A percentile compares a stretch with the other conserved stretches of the same genome.
phyloP scores from a whole-genome alignment of 2,797 vertebrate species.

The Podargus strigoides region DNA sequence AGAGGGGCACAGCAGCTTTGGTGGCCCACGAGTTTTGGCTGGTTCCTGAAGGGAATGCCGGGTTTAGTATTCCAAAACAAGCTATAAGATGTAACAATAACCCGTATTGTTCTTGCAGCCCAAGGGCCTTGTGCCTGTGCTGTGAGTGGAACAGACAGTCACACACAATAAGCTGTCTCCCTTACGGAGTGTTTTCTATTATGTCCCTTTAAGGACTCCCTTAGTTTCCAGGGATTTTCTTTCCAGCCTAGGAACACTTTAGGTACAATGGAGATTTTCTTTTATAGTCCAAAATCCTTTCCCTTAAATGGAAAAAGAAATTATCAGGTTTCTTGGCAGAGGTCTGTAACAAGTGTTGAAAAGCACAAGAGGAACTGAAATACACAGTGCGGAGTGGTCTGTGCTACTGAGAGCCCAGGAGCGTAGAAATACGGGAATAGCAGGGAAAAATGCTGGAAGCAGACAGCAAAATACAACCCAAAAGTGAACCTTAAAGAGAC shows the following conservation, averaged over 20 bases:
- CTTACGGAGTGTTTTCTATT: not conserved
- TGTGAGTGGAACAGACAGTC: not conserved
- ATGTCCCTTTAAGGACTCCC: not conserved
- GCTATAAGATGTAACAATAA: not conserved
- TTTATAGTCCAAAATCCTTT: not conserved
- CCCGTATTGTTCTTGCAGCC: not conserved
- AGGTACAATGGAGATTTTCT: slow-evolving; percentile 13
- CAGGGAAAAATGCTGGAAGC: not conserved
- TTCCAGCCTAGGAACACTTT: not conserved
- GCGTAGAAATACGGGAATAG: not conserved
- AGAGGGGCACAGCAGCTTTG: not conserved
- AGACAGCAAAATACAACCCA: not conserved
- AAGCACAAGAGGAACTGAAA: not conserved
- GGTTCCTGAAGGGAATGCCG: not conserved
- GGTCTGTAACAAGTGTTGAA: not conserved
- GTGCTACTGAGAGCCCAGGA: not conserved
- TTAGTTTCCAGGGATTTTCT: not conserved
- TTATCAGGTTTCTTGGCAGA: not conserved
- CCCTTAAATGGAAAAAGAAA: not conserved
- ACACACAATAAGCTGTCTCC: not conserved
- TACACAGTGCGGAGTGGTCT: not conserved
- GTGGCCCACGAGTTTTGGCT: not conserved
- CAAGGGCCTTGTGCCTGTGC: not conserved
- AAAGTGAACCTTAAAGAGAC: not conserved
- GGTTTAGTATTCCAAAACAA: not conserved